phyloP scores from a whole-genome alignment of 2,113 vertebrate species.

The Oreochromis tanganicae region DNA sequence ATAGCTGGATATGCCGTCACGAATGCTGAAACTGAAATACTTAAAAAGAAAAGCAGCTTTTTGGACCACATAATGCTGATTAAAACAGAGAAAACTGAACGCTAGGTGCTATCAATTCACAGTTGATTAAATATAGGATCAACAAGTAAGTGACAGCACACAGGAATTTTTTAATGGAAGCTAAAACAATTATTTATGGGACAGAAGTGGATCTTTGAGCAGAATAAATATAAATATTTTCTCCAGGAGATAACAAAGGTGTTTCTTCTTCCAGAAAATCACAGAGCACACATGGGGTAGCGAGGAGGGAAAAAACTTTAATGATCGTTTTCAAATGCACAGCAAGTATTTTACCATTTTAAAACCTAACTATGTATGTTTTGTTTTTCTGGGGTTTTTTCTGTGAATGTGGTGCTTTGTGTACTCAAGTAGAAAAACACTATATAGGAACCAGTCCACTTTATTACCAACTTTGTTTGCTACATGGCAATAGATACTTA shows the following conservation, averaged over 20 bases:
- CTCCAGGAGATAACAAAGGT: neutral
- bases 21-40: neutral
- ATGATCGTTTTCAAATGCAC: neutral
- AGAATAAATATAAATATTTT: neutral
- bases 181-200: neutral
- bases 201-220: neutral
- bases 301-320: neutral
- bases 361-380: neutral
- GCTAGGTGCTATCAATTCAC: neutral
- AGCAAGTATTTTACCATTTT: neutral
- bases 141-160: neutral
- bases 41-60: neutral
- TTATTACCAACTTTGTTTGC: neutral
- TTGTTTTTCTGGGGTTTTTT: accelerated
- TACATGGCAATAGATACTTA: neutral
- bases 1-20: neutral
- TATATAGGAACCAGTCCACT: neutral
- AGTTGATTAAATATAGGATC: neutral
- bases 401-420: neutral
- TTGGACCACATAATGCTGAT: neutral
- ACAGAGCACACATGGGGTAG: neutral
- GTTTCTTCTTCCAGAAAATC: neutral
- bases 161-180: neutral
- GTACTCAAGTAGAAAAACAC: neutral
- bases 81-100: neutral